Base-by-base conservation (phyloP, 2,797 vertebrate genomes). In the Eulemur albifrons region DNA sequence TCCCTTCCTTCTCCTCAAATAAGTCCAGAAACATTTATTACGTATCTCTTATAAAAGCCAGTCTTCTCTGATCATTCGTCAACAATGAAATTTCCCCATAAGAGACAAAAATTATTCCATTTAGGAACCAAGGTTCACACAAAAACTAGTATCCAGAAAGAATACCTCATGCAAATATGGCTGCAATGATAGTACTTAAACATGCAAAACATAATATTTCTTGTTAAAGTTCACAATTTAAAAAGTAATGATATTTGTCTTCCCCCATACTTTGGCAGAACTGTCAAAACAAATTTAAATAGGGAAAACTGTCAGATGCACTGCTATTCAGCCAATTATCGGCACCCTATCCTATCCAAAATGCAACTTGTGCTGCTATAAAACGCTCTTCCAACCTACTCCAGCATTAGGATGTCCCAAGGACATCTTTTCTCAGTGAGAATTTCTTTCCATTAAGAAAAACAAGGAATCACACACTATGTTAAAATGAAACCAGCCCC, bases 261-360 rank as follows among this genome's bases (percentile, higher is more conserved):
- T 97, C 97, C 97, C 97, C 98, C 98, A 95, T 96, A 97, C 97
- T 89, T 97, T 93, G 98, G 98, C 98, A 98, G 98, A 96, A 97
- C 63, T 12, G 65, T 86, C 88, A 81, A 96, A 97, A 98, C 97
- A 97, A 95, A 97, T 43, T 90, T 96, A 96, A 98, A 98, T 97
- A 98, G 98, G 98, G 98, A 98, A 99, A 99, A 98, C 98, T 99
- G 98, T 99, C 98, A 98, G 98, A 99, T 98, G 98, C 98, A 4
- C 94, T 96, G 96, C 97, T 94, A 20, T 80, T 61, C 27, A 38
- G 97, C 96, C 97, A 97, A 96, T 97, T 93, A 73, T 88, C 45
- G 70, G 96, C 96, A 79, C 90, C 91, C 83, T 79, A 15, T 52
- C 73, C 43, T 59, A 27, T 27, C 23, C 57, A 30, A 48, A 93